Conservation (phyloP, 1,140 invertebrate genomes). For the Diorhabda carinulata region DNA sequence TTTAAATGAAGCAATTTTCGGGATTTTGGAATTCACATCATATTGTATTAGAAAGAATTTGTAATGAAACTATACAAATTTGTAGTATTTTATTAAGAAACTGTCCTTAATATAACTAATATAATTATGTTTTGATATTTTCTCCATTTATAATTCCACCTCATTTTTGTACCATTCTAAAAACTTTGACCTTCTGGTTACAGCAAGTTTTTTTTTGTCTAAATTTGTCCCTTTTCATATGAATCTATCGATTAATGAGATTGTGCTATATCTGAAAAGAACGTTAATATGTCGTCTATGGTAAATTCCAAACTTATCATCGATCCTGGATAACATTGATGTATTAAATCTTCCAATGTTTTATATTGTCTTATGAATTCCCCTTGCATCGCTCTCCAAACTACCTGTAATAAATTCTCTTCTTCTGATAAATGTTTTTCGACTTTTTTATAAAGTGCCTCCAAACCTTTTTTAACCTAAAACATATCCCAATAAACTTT, state of each 20-base stretch:
- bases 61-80: too few species aligned
- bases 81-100: too few species aligned
- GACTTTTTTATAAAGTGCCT: slow-evolving; percentile 93
- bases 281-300: slow-evolving; percentile 93
- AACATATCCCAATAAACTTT: slow-evolving; percentile 9
- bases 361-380: slow-evolving; percentile 98
- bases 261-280: slow-evolving; percentile 98
- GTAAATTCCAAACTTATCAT: slow-evolving; percentile 93
- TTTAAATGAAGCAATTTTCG: too few species aligned
- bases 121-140: too few species aligned
- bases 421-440: slow-evolving; percentile 96
- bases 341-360: slow-evolving; percentile 88
- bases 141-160: too few species aligned
- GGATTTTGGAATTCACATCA: too few species aligned
- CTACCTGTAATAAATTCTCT: slow-evolving; percentile 91
- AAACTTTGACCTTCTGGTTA: too few species aligned
- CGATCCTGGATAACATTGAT: slow-evolving; percentile 93
- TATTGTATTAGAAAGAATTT: too few species aligned
- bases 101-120: too few species aligned
- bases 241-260: slow-evolving; percentile 63
- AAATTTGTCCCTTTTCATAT: not conserved
- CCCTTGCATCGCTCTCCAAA: slow-evolving; percentile 99
- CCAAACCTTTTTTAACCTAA: slow-evolving; percentile 87
- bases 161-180: too few species aligned
- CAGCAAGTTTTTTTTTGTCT: too few species aligned